A percentile compares a stretch with the other conserved stretches of the same genome.
phyloP scores from a whole-genome alignment of 2,113 vertebrate genomes.

The Carassius carassius region DNA sequence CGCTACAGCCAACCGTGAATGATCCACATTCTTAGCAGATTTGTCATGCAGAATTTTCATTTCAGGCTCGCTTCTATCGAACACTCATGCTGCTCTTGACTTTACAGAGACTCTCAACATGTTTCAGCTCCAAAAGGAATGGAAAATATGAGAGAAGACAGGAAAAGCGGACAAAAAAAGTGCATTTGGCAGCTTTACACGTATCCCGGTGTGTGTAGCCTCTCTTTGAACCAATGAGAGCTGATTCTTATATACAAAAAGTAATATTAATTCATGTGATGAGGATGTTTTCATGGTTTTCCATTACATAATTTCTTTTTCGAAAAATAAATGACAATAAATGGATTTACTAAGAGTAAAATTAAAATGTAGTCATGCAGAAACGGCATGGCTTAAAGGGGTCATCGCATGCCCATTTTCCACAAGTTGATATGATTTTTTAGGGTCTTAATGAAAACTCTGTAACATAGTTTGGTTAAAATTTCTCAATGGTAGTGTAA shows the following conservation, averaged over 20 bases:
- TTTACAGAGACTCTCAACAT: conserved; percentile 30
- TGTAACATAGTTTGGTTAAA: too few species aligned
- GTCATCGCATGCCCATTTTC: too few species aligned
- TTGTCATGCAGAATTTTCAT: conserved; percentile 48
- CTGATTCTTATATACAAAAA: conserved; percentile 1
- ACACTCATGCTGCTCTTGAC: conserved; percentile 32
- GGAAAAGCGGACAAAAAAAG: background rate
- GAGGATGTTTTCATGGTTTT: conserved; percentile 1
- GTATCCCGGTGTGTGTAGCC: conserved; percentile 6
- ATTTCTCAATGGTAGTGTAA: too few species aligned
- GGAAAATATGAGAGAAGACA: conserved; percentile 18
- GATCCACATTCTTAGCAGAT: conserved; percentile 50
- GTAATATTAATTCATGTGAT: background rate
- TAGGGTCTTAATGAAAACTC: too few species aligned
- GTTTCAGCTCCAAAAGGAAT: conserved; percentile 33
- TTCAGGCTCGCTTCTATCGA: conserved; percentile 21
- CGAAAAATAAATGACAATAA: background rate
- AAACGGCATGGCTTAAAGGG: background rate
- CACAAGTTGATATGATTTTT: too few species aligned
- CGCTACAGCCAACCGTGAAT: conserved; percentile 23
- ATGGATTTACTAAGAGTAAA: background rate
- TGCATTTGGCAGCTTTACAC: conserved; percentile 13
- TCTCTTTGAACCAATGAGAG: conserved; percentile 6
- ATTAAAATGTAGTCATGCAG: background rate
- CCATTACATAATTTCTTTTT: conserved; percentile 35